Conservation (phyloP, 2,113 vertebrate species). For the Varanus salvator region DNA sequence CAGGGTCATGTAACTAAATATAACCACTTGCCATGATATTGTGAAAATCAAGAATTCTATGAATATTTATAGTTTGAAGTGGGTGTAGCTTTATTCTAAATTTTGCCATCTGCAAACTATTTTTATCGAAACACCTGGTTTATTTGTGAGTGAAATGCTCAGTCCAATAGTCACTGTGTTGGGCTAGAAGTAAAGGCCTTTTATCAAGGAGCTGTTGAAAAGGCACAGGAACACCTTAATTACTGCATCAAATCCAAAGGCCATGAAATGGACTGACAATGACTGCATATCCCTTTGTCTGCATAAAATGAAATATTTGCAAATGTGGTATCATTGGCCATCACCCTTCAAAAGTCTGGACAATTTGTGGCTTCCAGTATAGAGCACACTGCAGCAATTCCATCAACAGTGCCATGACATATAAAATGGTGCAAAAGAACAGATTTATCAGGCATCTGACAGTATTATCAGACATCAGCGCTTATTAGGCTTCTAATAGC, state of each 20-base stretch:
- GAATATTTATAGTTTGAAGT: constrained; percentile 44
- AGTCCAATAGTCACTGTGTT: not conserved
- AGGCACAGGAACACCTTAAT: not conserved
- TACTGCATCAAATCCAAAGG: not conserved
- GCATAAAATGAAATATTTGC: not conserved
- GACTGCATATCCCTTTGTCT: not conserved
- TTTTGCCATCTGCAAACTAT: constrained; percentile 44
- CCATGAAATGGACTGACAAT: not conserved
- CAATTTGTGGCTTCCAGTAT: not conserved
- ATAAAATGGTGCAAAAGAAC: not conserved
- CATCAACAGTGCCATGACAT: not conserved
- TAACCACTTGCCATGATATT: constrained; percentile 51
- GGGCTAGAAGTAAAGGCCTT: constrained; percentile 20
- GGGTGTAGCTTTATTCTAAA: constrained; percentile 41
- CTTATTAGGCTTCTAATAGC: too few relatives aligned
- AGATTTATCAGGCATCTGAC: not conserved
- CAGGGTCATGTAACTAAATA: constrained; percentile 63
- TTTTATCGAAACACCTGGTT: constrained; percentile 49
- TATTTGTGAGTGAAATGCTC: constrained; percentile 30
- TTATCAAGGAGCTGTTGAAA: not conserved
- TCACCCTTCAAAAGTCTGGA: not conserved
- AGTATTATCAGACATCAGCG: not conserved
- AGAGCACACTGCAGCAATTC: not conserved
- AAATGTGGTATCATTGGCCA: not conserved
- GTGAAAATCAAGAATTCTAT: constrained; percentile 46